Percentiles rank a stretch among this genome's conserved stretches.
Conservation (phyloP, 1,140 invertebrate genomes). For the Carposina sasakii region DNA sequence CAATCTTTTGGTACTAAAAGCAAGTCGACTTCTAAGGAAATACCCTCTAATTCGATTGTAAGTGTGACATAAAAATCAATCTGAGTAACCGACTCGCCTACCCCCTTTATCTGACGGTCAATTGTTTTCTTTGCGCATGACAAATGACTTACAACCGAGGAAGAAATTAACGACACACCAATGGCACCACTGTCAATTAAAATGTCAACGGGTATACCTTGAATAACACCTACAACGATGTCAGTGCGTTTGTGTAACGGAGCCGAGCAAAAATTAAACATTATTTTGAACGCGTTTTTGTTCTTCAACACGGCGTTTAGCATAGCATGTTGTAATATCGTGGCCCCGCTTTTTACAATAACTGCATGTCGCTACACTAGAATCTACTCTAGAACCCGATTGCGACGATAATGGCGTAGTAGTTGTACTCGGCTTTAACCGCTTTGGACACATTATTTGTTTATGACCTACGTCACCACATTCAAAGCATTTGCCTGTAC, state of each 20-base stretch:
- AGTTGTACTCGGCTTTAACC: not conserved
- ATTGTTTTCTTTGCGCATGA: not conserved
- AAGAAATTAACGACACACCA: slow-evolving; percentile 7
- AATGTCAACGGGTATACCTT: slow-evolving; percentile 6
- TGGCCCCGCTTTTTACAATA: slow-evolving; percentile 11
- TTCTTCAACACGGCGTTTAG: slow-evolving; percentile 7
- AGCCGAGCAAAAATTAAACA: slow-evolving; percentile 8
- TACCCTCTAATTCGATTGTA: slow-evolving; percentile 1
- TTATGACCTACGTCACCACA: not conserved
- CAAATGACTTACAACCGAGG: not conserved
- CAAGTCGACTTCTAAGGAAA: slow-evolving; percentile 10
- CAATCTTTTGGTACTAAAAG: not conserved
- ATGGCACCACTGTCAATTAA: slow-evolving; percentile 10
- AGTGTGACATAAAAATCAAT: slow-evolving; percentile 1
- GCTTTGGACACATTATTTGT: not conserved
- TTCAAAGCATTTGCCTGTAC: not conserved
- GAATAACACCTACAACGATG: not conserved
- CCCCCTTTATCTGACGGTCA: not conserved
- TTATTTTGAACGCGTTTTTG: slow-evolving; percentile 1
- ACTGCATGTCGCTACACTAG: not conserved
- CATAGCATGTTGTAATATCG: not conserved
- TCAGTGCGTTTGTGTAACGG: not conserved
- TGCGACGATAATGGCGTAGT: not conserved
- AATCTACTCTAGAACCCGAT: too few relatives aligned
- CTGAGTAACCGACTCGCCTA: not conserved